Base-by-base conservation (phyloP, 2,888 invertebrate genomes). In the Plagodis dolabraria region DNA sequence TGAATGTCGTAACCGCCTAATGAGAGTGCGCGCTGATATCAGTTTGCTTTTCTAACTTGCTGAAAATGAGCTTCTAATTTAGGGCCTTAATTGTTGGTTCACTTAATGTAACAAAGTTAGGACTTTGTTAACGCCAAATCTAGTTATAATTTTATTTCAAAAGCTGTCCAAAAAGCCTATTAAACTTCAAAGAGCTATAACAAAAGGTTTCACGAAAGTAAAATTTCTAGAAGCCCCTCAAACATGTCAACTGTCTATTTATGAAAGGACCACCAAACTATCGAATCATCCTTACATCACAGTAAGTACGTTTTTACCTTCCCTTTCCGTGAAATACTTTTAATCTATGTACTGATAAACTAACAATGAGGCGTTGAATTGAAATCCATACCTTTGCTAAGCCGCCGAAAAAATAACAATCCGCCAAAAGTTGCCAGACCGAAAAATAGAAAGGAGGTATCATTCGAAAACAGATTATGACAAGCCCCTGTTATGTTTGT, bases 401-500 rank as follows among this genome's bases (percentile, higher is more conserved):
- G 77, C 80, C 76, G 76, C 69, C 62, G 56, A 76, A 85, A 85
- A 86, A 85, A 83, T 85, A 83, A 83, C 78, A 80, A 80, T 79
- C 75, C 71, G 66, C 74, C 78, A 73, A 80, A 87, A 88, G 83
- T 89, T 86, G 84, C 85, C 80, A 85, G 83, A 86, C 81, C 86
- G 83, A 87, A 87, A 88, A 87, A 85, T 87, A 86, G 86, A 84
- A 82, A 82, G 82, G 86, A 82, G 82, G 83, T 79, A 83, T 88
- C 80, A 36, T 61, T 61, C 80, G 80, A 91, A 92, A 90, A 90
- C 85, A 91, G 92, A 92, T 91, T 91, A 92, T 88, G 87, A 89
- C 92, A 89, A 87, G 86, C 89, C 87, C 86, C 80, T 92, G 89
- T 92, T 92, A 83, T 92, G 92, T 92, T 92, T 91, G 92, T 92